A percentile compares a stretch with the other conserved stretches of the same genome.
phyloP scores from a whole-genome alignment of 2,888 invertebrate species.

The Anodontia alba region DNA sequence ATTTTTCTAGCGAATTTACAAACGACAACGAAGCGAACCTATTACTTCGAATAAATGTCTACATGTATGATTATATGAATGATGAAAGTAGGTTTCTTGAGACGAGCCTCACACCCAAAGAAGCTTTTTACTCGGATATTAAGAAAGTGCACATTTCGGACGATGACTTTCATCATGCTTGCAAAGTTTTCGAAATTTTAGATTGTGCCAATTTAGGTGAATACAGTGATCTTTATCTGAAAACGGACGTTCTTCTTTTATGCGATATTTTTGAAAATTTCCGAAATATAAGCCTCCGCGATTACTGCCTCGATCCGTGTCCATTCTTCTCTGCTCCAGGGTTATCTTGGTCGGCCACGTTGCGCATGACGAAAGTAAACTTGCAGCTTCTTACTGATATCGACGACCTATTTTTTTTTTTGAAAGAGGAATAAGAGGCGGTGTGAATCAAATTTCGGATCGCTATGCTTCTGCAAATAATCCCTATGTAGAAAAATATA shows the following conservation, averaged over 20 bases:
- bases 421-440: neutral
- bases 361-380: slow-evolving; percentile 36
- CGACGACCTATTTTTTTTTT: neutral
- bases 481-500: neutral
- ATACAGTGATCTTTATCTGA: slow-evolving; percentile 43
- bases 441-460: neutral
- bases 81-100: neutral
- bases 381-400: slow-evolving; percentile 48
- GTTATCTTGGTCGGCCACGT: slow-evolving; percentile 30
- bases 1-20: slow-evolving; percentile 14
- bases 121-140: neutral
- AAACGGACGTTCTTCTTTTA: slow-evolving; percentile 36
- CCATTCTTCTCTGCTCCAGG: slow-evolving; percentile 51
- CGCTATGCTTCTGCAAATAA: neutral
- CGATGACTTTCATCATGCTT: neutral
- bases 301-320: slow-evolving; percentile 42
- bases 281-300: slow-evolving; percentile 23
- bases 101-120: neutral
- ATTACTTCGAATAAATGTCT: slow-evolving; percentile 27
- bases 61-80: neutral
- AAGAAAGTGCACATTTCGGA: neutral
- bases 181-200: neutral
- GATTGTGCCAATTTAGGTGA: slow-evolving; percentile 27
- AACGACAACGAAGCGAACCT: neutral
- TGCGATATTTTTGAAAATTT: slow-evolving; percentile 45